phyloP scores from a whole-genome alignment of 2,797 vertebrate species.

The Chromobotia macracanthus region DNA sequence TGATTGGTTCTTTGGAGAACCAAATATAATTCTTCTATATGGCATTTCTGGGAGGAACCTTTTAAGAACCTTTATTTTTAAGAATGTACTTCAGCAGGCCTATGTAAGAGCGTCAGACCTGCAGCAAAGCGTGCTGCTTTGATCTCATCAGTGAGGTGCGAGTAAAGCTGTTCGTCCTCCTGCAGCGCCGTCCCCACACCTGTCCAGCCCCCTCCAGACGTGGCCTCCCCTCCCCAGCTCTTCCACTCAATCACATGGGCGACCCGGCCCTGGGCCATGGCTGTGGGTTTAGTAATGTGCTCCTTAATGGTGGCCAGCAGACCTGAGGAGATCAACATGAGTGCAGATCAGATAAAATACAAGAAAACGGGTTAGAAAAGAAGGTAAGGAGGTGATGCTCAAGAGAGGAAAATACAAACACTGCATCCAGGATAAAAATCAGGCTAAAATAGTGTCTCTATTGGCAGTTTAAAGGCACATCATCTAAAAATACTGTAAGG shows the following conservation, averaged over 20 bases:
- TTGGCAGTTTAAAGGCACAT: no score
- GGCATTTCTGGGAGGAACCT: no score
- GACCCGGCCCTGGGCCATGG: slow-evolving; percentile 89
- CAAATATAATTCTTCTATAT: no score
- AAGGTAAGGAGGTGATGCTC: background rate
- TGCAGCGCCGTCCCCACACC: slow-evolving; percentile 71
- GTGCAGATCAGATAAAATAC: background rate
- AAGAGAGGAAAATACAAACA: slow-evolving; percentile 6
- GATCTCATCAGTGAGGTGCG: slow-evolving; percentile 85
- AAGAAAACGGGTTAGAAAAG: slow-evolving; percentile 31
- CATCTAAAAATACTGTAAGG: no score
- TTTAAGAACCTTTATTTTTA: no score
- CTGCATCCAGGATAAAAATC: slow-evolving; percentile 35
- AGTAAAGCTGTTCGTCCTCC: slow-evolving; percentile 82
- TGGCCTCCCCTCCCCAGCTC: slow-evolving; percentile 82
- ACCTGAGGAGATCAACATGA: slow-evolving; percentile 67
- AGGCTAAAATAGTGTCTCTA: no score
- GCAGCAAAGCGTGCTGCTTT: slow-evolving; percentile 91
- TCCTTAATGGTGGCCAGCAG: slow-evolving; percentile 90
- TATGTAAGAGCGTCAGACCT: slow-evolving; percentile 71
- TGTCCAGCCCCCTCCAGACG: slow-evolving; percentile 56
- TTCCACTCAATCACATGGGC: slow-evolving; percentile 95
- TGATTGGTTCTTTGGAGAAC: no score
- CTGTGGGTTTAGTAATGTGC: slow-evolving; percentile 89
- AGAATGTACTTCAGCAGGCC: background rate